These are phyloP conservation scores for Didymodactylos carnosus DNA, from an alignment of 2,888 invertebrate genomes.

Conservation along the genomic window DNA sequence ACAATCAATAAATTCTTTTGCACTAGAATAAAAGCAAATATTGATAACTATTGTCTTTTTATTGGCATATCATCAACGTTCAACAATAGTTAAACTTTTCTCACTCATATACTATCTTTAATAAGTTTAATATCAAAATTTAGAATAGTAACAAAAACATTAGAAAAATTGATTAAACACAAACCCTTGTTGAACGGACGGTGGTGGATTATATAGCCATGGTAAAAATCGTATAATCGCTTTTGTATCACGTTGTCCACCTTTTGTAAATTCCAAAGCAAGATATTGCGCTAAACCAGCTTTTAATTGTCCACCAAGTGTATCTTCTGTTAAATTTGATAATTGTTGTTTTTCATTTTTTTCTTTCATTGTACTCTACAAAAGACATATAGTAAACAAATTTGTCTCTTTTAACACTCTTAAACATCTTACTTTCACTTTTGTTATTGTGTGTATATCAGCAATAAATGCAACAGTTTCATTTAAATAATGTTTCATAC, in stretches of 20 bases:
- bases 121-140: no score
- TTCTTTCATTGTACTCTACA: conserved; percentile 14
- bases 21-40: conserved; percentile 39
- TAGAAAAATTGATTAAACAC: conserved; percentile 13
- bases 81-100: no score
- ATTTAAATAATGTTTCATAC: conserved; percentile 67
- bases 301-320: conserved; percentile 81
- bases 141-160: no score
- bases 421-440: conserved; percentile 85
- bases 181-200: conserved; percentile 54
- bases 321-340: conserved; percentile 67
- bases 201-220: conserved; percentile 65
- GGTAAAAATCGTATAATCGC: conserved; percentile 62
- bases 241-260: conserved; percentile 55
- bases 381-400: neutral
- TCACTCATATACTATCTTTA: no score
- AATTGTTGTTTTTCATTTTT: conserved; percentile 6
- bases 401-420: neutral
- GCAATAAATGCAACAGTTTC: conserved; percentile 84
- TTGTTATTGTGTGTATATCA: conserved; percentile 82
- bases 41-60: neutral
- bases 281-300: conserved; percentile 64
- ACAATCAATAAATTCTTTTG: conserved; percentile 74
- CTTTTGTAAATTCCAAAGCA: conserved; percentile 64
- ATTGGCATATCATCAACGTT: no score